A percentile compares a stretch with the other conserved stretches of the same genome.
These are phyloP conservation scores for Hemibagrus wyckioides DNA, from an alignment of 2,113 vertebrate species.

Conservation along the genomic window DNA sequence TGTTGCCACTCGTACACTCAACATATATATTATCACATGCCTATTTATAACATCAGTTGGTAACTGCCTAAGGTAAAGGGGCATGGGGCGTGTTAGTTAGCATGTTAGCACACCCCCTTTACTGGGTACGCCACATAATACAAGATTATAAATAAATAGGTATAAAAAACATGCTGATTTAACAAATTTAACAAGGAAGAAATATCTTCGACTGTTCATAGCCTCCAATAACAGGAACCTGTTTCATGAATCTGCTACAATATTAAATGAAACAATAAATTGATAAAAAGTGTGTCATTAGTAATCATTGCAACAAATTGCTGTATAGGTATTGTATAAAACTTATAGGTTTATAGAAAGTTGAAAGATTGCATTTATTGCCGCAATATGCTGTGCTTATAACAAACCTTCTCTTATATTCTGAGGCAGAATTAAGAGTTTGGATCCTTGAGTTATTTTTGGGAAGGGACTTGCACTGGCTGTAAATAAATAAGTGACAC, in stretches of 20 bases:
- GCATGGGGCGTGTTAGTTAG: background rate
- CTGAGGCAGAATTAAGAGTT: background rate
- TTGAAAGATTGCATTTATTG: background rate
- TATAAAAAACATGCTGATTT: too few relatives aligned
- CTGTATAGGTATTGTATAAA: background rate
- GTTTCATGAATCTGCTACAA: background rate
- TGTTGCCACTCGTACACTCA: too few relatives aligned
- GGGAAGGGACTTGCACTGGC: background rate
- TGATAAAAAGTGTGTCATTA: background rate
- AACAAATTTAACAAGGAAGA: too few relatives aligned
- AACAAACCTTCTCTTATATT: background rate
- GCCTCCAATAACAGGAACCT: background rate
- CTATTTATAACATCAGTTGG: background rate
- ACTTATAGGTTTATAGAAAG: background rate
- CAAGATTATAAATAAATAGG: too few relatives aligned
- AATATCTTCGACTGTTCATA: background rate
- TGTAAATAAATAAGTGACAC: slow-evolving; percentile 19
- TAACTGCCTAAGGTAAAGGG: background rate
- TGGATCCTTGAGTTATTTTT: background rate
- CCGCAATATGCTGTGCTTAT: background rate
- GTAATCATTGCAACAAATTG: background rate
- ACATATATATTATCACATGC: background rate
- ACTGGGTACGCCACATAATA: too few relatives aligned
- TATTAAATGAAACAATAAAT: background rate
- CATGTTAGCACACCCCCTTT: too few relatives aligned